A percentile compares a stretch with the other conserved stretches of the same genome.
Evolutionary conservation across 2,797 vertebrate species (phyloP).

Genomic region (Manis crassicaudata): DNA sequence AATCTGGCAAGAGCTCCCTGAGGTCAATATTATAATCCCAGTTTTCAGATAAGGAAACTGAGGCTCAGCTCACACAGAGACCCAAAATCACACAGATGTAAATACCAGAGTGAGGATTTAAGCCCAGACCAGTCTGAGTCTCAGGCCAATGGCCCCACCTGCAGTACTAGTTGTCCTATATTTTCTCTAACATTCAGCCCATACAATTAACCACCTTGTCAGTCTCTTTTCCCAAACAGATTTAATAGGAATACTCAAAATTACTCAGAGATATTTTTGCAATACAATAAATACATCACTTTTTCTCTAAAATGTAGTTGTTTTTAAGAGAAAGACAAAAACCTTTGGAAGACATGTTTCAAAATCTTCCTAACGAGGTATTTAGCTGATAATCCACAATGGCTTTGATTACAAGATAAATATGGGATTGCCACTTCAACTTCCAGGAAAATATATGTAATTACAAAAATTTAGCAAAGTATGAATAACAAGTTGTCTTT

Average conservation of each 20-base stretch:
- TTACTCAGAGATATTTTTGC: conserved; percentile 41
- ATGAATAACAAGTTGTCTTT: conserved; percentile 72
- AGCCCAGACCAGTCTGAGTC: not conserved
- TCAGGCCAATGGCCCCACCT: too few species aligned
- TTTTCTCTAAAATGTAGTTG: conserved; percentile 62
- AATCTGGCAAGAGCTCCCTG: not conserved
- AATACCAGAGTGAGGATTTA: not conserved
- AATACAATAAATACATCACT: not conserved
- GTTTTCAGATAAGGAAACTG: not conserved
- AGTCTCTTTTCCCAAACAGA: conserved; percentile 52
- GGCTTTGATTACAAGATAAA: conserved; percentile 70
- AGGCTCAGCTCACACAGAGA: not conserved
- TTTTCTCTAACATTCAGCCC: not conserved
- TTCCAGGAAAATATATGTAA: conserved; percentile 71
- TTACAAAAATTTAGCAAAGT: conserved; percentile 70
- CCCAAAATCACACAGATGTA: not conserved
- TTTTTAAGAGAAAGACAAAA: conserved; percentile 63
- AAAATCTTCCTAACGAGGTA: conserved; percentile 72
- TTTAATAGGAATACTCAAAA: conserved; percentile 50
- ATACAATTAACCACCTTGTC: not conserved
- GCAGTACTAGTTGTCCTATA: accelerated
- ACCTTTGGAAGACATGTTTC: conserved; percentile 62
- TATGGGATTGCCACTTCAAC: conserved; percentile 60
- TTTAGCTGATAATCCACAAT: conserved; percentile 75
- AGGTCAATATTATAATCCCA: not conserved